Conservation (phyloP, 37 sponge, comb jelly and placozoan species). For the Aplysina aerophoba region DNA sequence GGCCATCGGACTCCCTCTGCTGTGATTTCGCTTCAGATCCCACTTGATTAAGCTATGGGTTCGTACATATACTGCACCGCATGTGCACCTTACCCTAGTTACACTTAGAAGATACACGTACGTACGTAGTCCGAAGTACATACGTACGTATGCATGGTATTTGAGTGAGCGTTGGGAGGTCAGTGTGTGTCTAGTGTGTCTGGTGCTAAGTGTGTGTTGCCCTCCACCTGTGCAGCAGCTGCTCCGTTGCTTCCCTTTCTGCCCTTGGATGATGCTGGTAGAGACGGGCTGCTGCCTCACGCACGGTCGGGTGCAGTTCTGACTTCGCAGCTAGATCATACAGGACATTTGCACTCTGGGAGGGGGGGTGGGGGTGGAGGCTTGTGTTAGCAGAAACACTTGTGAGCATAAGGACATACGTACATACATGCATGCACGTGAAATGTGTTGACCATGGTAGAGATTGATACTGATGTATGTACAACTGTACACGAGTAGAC, state of each 20-base stretch:
- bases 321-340: conserved; percentile 17
- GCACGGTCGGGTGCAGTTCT: conserved; percentile 24
- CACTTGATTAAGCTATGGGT: too few relatives aligned
- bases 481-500: background rate
- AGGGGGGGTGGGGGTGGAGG: background rate
- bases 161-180: too few relatives aligned
- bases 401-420: background rate
- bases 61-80: too few relatives aligned
- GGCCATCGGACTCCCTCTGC: too few relatives aligned
- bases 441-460: background rate
- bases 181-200: too few relatives aligned
- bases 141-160: too few relatives aligned
- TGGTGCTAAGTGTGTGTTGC: too few relatives aligned
- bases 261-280: conserved; percentile 50
- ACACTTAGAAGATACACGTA: too few relatives aligned
- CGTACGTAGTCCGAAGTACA: too few relatives aligned
- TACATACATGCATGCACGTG: background rate
- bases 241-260: conserved; percentile 22
- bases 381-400: background rate
- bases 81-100: too few relatives aligned
- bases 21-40: too few relatives aligned
- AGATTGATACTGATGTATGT: background rate
- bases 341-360: conserved; percentile 57
- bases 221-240: too few relatives aligned
- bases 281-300: conserved; percentile 40